A percentile compares a stretch with the other conserved stretches of the same genome.
phyloP scores from a whole-genome alignment of 2,113 vertebrate species.

The Nycticorax nycticorax region DNA sequence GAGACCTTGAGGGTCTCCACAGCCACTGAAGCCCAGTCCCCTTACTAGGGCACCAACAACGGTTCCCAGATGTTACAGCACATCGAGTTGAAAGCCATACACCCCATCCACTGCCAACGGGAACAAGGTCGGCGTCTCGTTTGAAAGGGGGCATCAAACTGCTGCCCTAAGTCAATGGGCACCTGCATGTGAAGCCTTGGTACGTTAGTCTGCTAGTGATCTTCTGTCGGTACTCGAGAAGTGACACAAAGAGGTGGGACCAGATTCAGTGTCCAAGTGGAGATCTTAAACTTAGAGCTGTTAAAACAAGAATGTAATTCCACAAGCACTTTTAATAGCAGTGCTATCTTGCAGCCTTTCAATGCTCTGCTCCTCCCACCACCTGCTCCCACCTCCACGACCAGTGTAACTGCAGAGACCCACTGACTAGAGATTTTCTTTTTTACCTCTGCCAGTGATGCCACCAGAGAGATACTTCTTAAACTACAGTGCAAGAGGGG shows the following conservation, averaged over 20 bases:
- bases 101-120: not conserved
- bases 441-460: not conserved
- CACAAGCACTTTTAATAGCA: not conserved
- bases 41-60: not conserved
- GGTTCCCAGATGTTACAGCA: not conserved
- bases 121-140: not conserved
- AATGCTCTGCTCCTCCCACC: not conserved
- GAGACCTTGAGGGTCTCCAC: not conserved
- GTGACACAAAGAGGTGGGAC: not conserved
- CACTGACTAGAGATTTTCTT: not conserved
- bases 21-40: not conserved
- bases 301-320: not conserved
- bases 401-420: not conserved
- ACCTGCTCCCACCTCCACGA: not conserved
- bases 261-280: not conserved
- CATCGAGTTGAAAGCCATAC: not conserved
- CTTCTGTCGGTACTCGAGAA: not conserved
- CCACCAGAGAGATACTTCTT: not conserved
- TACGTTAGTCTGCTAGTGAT: not conserved
- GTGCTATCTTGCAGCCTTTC: not conserved
- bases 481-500: not conserved
- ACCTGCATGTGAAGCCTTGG: not conserved
- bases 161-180: not conserved
- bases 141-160: not conserved
- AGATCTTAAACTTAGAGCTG: not conserved